These are phyloP conservation scores for Tetragonisca angustula DNA, from an alignment of 2,888 invertebrate species.

Conservation along the genomic window DNA sequence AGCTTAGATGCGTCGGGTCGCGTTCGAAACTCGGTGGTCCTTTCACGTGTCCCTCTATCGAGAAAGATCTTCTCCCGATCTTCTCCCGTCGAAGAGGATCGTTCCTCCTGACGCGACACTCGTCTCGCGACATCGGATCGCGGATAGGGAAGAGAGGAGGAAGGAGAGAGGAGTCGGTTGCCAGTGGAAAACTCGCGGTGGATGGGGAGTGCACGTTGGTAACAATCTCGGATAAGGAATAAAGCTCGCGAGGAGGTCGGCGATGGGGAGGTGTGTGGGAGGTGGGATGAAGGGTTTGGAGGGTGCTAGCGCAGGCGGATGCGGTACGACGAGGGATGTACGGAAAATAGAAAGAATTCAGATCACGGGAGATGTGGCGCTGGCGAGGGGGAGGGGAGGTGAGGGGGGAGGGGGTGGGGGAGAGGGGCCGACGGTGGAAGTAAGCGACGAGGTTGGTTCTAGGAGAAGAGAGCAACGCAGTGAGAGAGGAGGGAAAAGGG, in stretches of 20 bases:
- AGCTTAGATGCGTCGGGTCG: conserved; percentile 42
- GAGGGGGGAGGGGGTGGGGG: not conserved
- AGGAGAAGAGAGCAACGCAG: conserved; percentile 62
- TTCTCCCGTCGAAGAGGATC: conserved; percentile 56
- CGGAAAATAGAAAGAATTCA: conserved; percentile 82
- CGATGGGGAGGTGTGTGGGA: conserved; percentile 32
- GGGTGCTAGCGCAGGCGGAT: conserved; percentile 59
- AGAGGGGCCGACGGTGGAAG: conserved; percentile 24
- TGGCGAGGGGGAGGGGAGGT: conserved; percentile 9
- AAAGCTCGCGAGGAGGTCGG: conserved; percentile 70
- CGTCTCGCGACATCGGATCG: conserved; percentile 54
- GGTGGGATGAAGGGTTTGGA: conserved; percentile 43
- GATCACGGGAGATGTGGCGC: conserved; percentile 78
- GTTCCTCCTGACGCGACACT: conserved; percentile 53
- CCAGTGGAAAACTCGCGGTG: conserved; percentile 54
- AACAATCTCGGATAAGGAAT: conserved; percentile 83
- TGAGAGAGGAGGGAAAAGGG: conserved; percentile 39
- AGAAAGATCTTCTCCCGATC: conserved; percentile 25
- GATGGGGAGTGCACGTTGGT: conserved; percentile 72
- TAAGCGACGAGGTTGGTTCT: conserved; percentile 60
- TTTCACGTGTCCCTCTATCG: conserved; percentile 46
- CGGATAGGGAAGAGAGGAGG: not conserved
- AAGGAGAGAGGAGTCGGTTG: conserved; percentile 26
- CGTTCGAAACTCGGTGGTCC: conserved; percentile 18
- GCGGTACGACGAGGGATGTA: conserved; percentile 71